phyloP scores from a whole-genome alignment of 2,888 invertebrate genomes.

The Apodemia hepburni region DNA sequence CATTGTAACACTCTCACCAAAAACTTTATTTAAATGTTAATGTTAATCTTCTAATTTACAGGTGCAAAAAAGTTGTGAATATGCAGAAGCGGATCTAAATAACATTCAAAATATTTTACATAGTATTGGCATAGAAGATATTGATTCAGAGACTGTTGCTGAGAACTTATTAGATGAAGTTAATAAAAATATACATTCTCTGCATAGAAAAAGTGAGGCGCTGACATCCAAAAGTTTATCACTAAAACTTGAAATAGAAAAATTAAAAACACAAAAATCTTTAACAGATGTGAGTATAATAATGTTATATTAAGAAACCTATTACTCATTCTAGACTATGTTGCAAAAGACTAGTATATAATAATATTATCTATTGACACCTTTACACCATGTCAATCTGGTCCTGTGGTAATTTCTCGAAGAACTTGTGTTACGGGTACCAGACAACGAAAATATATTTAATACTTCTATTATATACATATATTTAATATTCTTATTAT shows the following conservation, averaged over 20 bases:
- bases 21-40: too few relatives aligned
- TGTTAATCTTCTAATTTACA: slow-evolving; percentile 35
- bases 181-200: slow-evolving; percentile 48
- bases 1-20: too few relatives aligned
- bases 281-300: slow-evolving; percentile 46
- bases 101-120: slow-evolving; percentile 57
- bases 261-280: slow-evolving; percentile 44
- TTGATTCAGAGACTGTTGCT: slow-evolving; percentile 42
- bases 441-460: too few relatives aligned
- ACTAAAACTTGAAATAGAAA: slow-evolving; percentile 61
- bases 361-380: too few relatives aligned
- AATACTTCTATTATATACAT: too few relatives aligned
- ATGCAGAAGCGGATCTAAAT: slow-evolving; percentile 70
- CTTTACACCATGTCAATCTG: too few relatives aligned
- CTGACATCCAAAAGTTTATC: slow-evolving; percentile 60
- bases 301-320: not conserved
- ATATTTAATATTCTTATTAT: too few relatives aligned
- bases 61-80: slow-evolving; percentile 60
- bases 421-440: too few relatives aligned
- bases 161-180: slow-evolving; percentile 55
- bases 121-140: slow-evolving; percentile 54
- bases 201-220: slow-evolving; percentile 63
- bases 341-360: too few relatives aligned
- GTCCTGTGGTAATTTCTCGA: too few relatives aligned
- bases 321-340: too few relatives aligned